Conservation (phyloP, 2,888 invertebrate genomes). For the Salpingus planirostris region DNA sequence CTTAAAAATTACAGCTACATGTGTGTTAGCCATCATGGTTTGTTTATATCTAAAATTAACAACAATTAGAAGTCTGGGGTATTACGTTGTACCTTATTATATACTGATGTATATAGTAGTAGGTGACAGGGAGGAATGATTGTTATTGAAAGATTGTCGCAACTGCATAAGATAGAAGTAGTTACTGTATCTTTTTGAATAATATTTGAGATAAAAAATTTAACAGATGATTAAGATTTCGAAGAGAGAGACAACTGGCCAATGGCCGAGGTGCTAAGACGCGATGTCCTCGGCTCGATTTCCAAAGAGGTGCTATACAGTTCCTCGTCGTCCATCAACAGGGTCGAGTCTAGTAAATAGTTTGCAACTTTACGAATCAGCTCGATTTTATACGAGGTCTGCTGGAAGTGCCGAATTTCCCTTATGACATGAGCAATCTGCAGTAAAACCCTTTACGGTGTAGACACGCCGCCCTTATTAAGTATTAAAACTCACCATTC, state of each 20-base stretch:
- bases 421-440: conserved; percentile 89
- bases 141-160: no score
- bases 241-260: conserved; percentile 17
- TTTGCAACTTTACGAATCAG: conserved; percentile 70
- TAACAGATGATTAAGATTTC: conserved; percentile 13
- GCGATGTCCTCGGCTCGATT: conserved; percentile 70
- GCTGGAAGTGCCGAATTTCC: conserved; percentile 84
- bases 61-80: no score
- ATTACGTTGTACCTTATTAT: no score
- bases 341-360: conserved; percentile 70
- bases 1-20: no score
- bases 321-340: conserved; percentile 70
- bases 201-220: no score
- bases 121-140: no score
- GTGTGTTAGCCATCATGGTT: no score
- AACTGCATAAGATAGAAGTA: conserved; percentile 5
- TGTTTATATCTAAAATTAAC: no score
- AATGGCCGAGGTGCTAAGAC: conserved; percentile 43
- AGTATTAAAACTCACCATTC: conserved; percentile 61
- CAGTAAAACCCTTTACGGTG: conserved; percentile 24
- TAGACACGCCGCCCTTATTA: no score
- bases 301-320: conserved; percentile 74
- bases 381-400: conserved; percentile 86
- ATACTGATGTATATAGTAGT: no score
- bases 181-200: no score